Evolutionary conservation across 2,797 vertebrate genomes (phyloP).

Genomic region (Acropternis orthonyx): DNA sequence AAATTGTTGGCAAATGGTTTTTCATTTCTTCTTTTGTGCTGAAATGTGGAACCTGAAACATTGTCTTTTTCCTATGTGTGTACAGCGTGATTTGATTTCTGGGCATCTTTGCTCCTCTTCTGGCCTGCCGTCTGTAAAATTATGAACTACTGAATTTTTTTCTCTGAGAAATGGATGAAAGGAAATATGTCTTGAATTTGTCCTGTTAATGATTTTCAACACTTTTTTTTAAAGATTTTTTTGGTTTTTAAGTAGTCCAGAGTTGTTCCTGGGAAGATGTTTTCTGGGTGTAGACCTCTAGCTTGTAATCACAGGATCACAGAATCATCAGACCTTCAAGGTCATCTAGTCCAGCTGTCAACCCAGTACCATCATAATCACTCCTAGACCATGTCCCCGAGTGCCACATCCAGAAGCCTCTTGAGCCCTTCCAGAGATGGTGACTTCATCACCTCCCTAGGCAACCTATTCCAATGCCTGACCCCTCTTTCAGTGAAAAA

Average conservation of each 20-base stretch:
- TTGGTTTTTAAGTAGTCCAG: neutral
- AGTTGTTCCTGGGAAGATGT: neutral
- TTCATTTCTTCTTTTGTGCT: neutral
- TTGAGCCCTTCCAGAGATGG: neutral
- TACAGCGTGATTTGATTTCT: neutral
- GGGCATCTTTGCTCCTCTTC: neutral
- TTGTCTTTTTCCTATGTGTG: neutral
- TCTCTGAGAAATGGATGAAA: neutral
- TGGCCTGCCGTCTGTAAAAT: neutral
- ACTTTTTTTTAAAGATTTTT: rapidly evolving
- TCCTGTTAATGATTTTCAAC: neutral
- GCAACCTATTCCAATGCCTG: neutral
- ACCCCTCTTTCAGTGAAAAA: neutral
- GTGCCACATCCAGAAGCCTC: too few relatives aligned
- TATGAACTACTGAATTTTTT: neutral
- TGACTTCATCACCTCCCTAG: neutral
- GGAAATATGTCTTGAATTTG: neutral
- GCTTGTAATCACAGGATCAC: neutral
- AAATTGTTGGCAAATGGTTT: neutral
- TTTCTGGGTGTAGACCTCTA: neutral
- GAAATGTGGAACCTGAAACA: neutral
- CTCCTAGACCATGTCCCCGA: neutral
- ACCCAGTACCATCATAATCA: too few relatives aligned
- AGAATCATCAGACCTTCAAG: neutral
- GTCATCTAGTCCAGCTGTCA: neutral